Evolutionary conservation across 2,797 vertebrate species (phyloP), one percentile per base, ranked within the genome.

Genomic region (Valencia hispanica): DNA sequence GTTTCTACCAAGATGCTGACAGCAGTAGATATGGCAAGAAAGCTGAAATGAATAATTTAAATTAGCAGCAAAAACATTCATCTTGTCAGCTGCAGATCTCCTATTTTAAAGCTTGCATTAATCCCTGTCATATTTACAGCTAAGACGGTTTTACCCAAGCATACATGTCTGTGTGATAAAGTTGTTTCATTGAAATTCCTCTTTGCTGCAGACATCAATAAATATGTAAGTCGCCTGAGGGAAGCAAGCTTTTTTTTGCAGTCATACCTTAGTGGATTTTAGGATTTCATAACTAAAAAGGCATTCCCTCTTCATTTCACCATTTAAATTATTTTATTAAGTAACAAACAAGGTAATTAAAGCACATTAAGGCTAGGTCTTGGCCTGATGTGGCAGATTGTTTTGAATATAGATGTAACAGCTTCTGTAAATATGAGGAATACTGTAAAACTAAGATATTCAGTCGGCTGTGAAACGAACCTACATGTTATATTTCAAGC

Each of bases 161-260:
- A 65, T 57, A 55, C 47, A n/a, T 43, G 14, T 53, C 14, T 39
- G 34, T 39, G 43, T 65, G 43, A 63, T 50, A 48, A n/a, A 51
- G 15, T 41, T 32, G 22, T 51, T 51, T 78, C 32, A 32, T 78
- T 70, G 77, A 30, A 73, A 55, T 27, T 27, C 25, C 32, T 48
- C 4, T 71, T 59, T 1, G 34, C 68, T 75, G 69, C 47, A 75
- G 70, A 70, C 63, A 69, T 72, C 48, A 69, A 75, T 71, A 72
- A 68, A 69, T 0, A 0, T 75, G 63, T 14, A 53, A 61, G 50
- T 78, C 53, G 17, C 69, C 63, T 17, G 7, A 47, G 25, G 69
- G 69, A 51, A 10, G 59, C 1, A n/a, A 68, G 71, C 47, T 11
- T 20, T 5, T 43, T 41, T 34, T 11, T 32, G 45, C 25, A 70